A percentile compares a stretch with the other conserved stretches of the same genome.
Evolutionary conservation across 2,113 vertebrate species (phyloP).

Genomic region (Anarhynchus alexandrinus): DNA sequence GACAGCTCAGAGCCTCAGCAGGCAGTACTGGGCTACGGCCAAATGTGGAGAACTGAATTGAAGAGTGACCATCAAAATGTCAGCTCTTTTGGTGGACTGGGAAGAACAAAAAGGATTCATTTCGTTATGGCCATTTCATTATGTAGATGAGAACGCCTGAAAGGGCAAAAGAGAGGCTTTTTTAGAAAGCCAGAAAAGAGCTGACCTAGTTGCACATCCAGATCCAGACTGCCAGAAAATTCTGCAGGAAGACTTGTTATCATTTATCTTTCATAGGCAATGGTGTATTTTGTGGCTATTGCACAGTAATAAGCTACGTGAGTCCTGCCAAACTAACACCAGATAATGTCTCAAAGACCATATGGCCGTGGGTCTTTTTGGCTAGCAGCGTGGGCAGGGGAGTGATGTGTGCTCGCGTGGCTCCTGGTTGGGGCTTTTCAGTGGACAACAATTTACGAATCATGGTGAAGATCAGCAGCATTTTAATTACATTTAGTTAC

Average conservation of each 20-base stretch:
- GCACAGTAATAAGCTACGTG: neutral
- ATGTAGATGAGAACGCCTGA: neutral
- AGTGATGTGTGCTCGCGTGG: neutral
- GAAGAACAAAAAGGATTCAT: neutral
- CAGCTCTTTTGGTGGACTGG: neutral
- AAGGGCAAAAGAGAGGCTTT: neutral
- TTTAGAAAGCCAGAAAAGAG: conserved; percentile 19
- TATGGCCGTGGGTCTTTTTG: neutral
- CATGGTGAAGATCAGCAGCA: neutral
- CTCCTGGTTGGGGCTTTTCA: neutral
- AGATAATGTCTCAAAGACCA: neutral
- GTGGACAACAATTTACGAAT: neutral
- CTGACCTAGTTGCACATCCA: neutral
- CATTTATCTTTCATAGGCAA: neutral
- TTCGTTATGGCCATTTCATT: neutral
- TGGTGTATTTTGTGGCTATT: neutral
- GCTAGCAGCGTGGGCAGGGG: neutral
- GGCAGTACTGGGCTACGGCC: neutral
- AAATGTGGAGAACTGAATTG: neutral
- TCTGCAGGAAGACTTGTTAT: neutral
- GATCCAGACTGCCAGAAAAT: neutral
- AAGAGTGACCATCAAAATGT: neutral
- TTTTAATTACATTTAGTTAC: neutral
- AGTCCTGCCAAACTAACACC: neutral
- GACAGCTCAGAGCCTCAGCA: neutral